A percentile compares a stretch with the other conserved stretches of the same genome.
Conservation (phyloP, 1,140 invertebrate species). For the Drosophila lowei region DNA sequence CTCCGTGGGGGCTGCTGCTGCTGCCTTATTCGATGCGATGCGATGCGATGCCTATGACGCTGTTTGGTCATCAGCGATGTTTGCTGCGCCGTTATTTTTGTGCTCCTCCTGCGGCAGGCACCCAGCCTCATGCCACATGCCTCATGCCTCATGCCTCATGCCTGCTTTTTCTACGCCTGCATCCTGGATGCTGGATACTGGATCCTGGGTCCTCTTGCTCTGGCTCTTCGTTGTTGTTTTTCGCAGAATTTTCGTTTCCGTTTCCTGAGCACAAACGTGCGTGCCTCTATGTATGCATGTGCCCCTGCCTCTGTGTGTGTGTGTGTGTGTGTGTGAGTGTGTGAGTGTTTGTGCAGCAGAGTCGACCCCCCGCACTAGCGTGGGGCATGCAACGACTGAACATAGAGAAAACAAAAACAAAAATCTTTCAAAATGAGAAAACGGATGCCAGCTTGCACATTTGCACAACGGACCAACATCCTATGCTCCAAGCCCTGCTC, state of each 20-base stretch:
- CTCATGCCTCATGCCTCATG: constrained; percentile 5
- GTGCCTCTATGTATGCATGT: constrained; percentile 32
- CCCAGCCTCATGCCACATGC: neutral
- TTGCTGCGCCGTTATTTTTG: constrained; percentile 79
- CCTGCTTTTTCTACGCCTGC: constrained; percentile 3
- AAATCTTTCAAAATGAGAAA: constrained; percentile 76
- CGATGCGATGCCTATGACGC: constrained; percentile 52
- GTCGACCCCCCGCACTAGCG: neutral
- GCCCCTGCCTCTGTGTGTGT: constrained; percentile 14
- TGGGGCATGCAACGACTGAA: constrained; percentile 49
- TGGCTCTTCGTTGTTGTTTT: constrained; percentile 67
- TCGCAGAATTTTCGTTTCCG: constrained; percentile 81
- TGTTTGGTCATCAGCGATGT: constrained; percentile 77
- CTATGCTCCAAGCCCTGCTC: constrained; percentile 1
- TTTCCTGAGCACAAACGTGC: constrained; percentile 77
- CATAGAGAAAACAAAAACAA: constrained; percentile 73
- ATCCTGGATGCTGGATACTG: constrained; percentile 2
- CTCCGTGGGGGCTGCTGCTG: constrained; percentile 11
- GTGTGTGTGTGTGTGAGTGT: constrained; percentile 19
- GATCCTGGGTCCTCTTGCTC: constrained; percentile 34
- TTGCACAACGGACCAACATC: constrained; percentile 67
- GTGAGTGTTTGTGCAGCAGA: constrained; percentile 28
- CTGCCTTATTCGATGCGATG: constrained; percentile 36
- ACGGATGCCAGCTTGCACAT: constrained; percentile 80
- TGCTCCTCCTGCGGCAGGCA: constrained; percentile 51